Conservation (phyloP, 2,888 invertebrate species). For the Epinotia brunnichana region DNA sequence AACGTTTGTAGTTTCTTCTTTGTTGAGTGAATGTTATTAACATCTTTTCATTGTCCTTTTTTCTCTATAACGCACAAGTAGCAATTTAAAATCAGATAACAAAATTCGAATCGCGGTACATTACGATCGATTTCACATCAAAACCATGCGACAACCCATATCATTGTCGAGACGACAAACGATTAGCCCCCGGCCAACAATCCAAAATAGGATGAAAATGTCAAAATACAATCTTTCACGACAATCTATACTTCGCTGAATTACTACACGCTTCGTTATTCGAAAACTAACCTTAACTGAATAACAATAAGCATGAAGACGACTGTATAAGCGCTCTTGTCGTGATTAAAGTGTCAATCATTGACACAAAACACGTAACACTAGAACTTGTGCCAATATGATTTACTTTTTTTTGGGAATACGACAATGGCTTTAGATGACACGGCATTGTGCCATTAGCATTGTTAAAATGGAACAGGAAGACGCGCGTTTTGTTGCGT, state of each 20-base stretch:
- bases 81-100: conserved; percentile 36
- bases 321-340: conserved; percentile 32
- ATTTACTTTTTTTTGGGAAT: conserved; percentile 61
- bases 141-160: conserved; percentile 45
- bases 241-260: conserved; percentile 59
- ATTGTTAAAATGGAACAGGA: conserved; percentile 55
- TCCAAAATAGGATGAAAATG: conserved; percentile 81
- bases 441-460: conserved; percentile 54
- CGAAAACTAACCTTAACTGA: not conserved
- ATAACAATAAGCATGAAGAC: not conserved
- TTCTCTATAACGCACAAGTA: not conserved
- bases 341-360: conserved; percentile 48
- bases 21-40: not conserved
- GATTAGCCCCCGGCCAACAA: conserved; percentile 75
- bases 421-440: conserved; percentile 55
- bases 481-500: conserved; percentile 57
- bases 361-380: conserved; percentile 69
- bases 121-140: conserved; percentile 41
- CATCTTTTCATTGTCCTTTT: not conserved
- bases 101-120: conserved; percentile 11
- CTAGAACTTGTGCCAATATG: conserved; percentile 74
- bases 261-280: not conserved
- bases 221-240: conserved; percentile 79
- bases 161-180: conserved; percentile 65
- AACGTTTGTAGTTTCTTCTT: not conserved